A percentile compares a stretch with the other conserved stretches of the same genome.
Evolutionary conservation across 53 echinoderm and acorn worm species (phyloP).

Genomic region (Antedon mediterranea): DNA sequence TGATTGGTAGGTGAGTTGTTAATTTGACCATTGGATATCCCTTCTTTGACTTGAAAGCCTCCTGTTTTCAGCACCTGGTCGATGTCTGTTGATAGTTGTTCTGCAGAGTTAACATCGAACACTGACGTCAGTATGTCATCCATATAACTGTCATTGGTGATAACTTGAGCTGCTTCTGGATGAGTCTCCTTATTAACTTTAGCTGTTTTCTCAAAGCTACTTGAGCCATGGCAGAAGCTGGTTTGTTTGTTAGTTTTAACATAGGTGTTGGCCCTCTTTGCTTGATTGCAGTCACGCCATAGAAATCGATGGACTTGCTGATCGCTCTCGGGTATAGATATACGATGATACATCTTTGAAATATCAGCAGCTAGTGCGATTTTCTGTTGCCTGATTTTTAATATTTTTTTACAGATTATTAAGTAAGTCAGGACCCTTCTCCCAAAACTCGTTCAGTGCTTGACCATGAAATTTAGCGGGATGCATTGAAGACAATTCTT

Average conservation of each 20-base stretch:
- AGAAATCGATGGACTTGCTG: constrained; percentile 29
- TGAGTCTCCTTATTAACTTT: background rate
- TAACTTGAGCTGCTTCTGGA: constrained; percentile 14
- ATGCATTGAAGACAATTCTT: constrained; percentile 43
- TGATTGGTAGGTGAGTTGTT: background rate
- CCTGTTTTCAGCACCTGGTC: constrained; percentile 7
- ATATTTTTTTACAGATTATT: too few relatives aligned
- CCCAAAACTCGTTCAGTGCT: constrained; percentile 36
- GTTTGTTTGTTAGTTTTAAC: constrained; percentile 21
- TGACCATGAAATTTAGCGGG: constrained; percentile 28
- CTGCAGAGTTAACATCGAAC: background rate
- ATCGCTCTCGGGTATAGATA: constrained; percentile 14
- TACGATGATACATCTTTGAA: constrained; percentile 37
- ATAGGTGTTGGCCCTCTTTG: constrained; percentile 10
- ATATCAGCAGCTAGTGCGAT: constrained; percentile 35
- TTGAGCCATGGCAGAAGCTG: constrained; percentile 12
- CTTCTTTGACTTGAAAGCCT: constrained; percentile 19
- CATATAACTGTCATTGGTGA: constrained; percentile 21
- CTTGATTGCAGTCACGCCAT: constrained; percentile 13
- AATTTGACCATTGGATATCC: constrained; percentile 10
- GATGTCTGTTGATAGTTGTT: constrained; percentile 6
- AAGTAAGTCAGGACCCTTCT: constrained; percentile 44
- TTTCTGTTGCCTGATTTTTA: constrained; percentile 16
- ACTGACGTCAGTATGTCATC: constrained; percentile 25
- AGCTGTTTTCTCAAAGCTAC: constrained; percentile 14